A percentile compares a stretch with the other conserved stretches of the same genome.
These are phyloP conservation scores for Acanthurus tractus DNA, from an alignment of 2,797 vertebrate genomes.

Conservation along the genomic window DNA sequence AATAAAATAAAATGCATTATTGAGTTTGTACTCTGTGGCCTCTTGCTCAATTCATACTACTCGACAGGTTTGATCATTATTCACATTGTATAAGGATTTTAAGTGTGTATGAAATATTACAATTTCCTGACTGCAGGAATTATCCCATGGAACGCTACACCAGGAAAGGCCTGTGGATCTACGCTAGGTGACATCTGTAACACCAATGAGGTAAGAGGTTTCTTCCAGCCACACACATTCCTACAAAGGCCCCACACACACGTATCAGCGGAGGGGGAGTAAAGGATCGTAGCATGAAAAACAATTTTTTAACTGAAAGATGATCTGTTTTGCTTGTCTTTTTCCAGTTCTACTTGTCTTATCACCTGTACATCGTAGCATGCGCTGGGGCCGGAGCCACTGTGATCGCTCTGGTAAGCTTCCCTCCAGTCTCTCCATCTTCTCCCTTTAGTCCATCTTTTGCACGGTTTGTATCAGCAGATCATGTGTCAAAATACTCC, in stretches of 20 bases:
- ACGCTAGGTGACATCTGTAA: constrained; percentile 92
- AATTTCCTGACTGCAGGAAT: constrained; percentile 87
- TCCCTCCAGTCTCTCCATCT: constrained; percentile 36
- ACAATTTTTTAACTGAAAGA: neutral
- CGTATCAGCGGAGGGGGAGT: neutral
- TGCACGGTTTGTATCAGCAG: constrained; percentile 71
- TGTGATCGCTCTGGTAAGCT: constrained; percentile 97
- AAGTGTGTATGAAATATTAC: constrained; percentile 10
- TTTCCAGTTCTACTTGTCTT: constrained; percentile 97
- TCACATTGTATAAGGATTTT: neutral
- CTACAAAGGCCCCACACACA: neutral
- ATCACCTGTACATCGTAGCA: constrained; percentile 98
- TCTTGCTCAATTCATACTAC: neutral
- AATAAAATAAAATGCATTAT: too few relatives aligned
- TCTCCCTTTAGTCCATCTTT: constrained; percentile 59
- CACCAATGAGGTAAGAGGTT: constrained; percentile 90
- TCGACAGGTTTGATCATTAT: neutral
- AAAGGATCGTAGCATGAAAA: neutral
- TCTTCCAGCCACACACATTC: neutral
- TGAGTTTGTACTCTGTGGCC: too few relatives aligned
- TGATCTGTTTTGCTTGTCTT: constrained; percentile 30
- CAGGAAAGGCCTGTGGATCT: constrained; percentile 93
- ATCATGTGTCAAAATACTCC: constrained; percentile 61
- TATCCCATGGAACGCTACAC: constrained; percentile 95
- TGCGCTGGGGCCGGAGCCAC: constrained; percentile 98